These are phyloP conservation scores for Goniozus legneri DNA, from an alignment of 1,140 invertebrate species.

Conservation along the genomic window DNA sequence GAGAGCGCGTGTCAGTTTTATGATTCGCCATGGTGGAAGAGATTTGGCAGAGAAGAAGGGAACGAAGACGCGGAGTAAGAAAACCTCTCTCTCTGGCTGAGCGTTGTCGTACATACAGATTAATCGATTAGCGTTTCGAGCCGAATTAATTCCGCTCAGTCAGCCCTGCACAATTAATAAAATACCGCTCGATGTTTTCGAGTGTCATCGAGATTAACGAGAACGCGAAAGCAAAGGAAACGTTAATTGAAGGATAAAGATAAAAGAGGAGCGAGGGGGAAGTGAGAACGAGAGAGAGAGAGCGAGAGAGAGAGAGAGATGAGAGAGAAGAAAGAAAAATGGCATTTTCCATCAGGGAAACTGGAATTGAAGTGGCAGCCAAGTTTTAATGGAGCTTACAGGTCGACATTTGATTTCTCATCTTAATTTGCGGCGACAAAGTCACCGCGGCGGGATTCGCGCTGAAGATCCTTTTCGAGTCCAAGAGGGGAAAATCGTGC, in stretches of 20 bases:
- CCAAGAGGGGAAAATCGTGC: too few species aligned
- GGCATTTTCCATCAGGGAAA: neutral
- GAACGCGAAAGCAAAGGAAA: neutral
- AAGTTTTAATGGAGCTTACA: conserved; percentile 15
- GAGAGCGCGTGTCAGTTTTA: conserved; percentile 22
- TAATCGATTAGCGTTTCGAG: too few species aligned
- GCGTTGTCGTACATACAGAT: too few species aligned
- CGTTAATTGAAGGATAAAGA: neutral
- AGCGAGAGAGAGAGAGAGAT: neutral
- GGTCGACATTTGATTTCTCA: conserved; percentile 16
- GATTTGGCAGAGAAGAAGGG: too few species aligned
- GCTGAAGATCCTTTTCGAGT: too few species aligned
- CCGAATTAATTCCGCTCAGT: too few species aligned
- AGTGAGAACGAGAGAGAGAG: neutral
- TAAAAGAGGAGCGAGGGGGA: conserved; percentile 4
- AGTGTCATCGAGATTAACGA: neutral
- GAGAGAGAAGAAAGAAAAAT: neutral
- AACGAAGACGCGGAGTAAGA: too few species aligned
- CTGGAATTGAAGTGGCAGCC: neutral
- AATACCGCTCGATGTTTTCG: too few species aligned
- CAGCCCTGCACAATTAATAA: too few species aligned
- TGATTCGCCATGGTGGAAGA: too few species aligned
- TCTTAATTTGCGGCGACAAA: conserved; percentile 24
- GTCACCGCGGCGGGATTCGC: conserved; percentile 8
- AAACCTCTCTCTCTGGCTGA: too few species aligned